A percentile compares a stretch with the other conserved stretches of the same genome.
These are phyloP conservation scores for Acleris holmiana DNA, from an alignment of 2,888 invertebrate species.

Conservation along the genomic window DNA sequence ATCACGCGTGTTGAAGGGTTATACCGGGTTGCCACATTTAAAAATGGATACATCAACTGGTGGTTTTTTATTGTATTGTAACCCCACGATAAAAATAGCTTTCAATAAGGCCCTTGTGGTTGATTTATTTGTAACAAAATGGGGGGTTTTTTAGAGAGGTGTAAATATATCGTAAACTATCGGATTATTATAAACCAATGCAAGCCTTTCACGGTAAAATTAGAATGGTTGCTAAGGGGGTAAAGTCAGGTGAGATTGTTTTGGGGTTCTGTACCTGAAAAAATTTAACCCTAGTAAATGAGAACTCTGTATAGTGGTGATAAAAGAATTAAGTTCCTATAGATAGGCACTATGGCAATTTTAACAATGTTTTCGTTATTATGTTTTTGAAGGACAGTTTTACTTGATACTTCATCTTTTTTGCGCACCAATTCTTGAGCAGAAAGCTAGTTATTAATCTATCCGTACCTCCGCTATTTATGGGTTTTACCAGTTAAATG, in stretches of 20 bases:
- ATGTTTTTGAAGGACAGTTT: too few species aligned
- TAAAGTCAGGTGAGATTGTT: background rate
- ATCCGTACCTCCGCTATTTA: too few species aligned
- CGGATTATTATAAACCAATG: constrained; percentile 8
- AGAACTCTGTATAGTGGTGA: too few species aligned
- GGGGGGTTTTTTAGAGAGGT: constrained; percentile 46
- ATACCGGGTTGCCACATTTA: constrained; percentile 61
- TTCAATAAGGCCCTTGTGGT: constrained; percentile 63
- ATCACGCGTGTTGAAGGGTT: constrained; percentile 67
- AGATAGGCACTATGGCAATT: too few species aligned
- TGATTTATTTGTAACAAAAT: constrained; percentile 59
- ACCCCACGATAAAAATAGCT: constrained; percentile 66
- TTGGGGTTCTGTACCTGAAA: background rate
- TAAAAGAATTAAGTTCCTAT: too few species aligned
- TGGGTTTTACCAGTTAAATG: too few species aligned
- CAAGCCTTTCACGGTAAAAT: background rate
- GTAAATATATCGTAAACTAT: constrained; percentile 20
- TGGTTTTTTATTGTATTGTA: constrained; percentile 66
- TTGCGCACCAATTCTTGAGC: too few species aligned
- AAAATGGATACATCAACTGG: constrained; percentile 69
- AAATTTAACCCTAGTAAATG: too few species aligned
- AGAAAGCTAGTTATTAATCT: too few species aligned
- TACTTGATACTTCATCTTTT: too few species aligned
- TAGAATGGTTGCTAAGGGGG: background rate
- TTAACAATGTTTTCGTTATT: too few species aligned